Evolutionary conservation across 2,888 invertebrate species (phyloP).

Genomic region (Druceiella hillmani): DNA sequence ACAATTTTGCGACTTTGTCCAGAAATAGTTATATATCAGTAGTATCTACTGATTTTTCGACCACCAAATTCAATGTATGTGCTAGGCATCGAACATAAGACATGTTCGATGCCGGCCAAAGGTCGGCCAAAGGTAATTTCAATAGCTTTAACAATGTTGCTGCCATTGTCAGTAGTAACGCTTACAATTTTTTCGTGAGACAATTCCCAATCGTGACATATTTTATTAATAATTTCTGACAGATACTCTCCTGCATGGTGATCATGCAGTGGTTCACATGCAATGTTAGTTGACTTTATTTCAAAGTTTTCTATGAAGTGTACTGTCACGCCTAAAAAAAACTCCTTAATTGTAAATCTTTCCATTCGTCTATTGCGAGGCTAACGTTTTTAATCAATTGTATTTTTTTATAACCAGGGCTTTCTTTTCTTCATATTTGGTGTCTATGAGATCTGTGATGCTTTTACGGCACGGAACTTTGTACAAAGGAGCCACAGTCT

Average conservation of each 20-base stretch:
- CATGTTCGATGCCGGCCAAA: too few species aligned
- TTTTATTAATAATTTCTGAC: too few species aligned
- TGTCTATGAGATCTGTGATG: constrained; percentile 18
- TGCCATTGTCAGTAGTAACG: too few species aligned
- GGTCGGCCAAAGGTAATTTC: constrained; percentile 8
- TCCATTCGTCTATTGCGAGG: constrained; percentile 20
- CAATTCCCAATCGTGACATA: too few species aligned
- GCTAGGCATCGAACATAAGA: constrained; percentile 6
- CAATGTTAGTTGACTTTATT: too few species aligned
- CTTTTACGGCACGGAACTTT: constrained; percentile 24
- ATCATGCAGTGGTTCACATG: too few species aligned
- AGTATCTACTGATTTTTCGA: constrained; percentile 1
- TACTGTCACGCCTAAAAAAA: constrained; percentile 15
- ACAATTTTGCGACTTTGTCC: constrained; percentile 4
- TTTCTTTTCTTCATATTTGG: constrained; percentile 23
- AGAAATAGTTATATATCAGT: constrained; percentile 2
- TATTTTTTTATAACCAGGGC: constrained; percentile 18
- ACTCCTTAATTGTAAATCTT: constrained; percentile 19
- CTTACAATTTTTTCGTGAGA: too few species aligned
- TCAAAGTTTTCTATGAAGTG: constrained; percentile 8
- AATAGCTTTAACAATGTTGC: constrained; percentile 3
- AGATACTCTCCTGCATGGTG: too few species aligned
- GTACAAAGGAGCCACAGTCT: constrained; percentile 18
- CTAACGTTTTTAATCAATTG: constrained; percentile 13
- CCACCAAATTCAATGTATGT: constrained; percentile 4